Percentiles rank a stretch among this genome's conserved stretches.
Evolutionary conservation across 2,797 vertebrate genomes (phyloP).

Genomic region (Eulemur coronatus): DNA sequence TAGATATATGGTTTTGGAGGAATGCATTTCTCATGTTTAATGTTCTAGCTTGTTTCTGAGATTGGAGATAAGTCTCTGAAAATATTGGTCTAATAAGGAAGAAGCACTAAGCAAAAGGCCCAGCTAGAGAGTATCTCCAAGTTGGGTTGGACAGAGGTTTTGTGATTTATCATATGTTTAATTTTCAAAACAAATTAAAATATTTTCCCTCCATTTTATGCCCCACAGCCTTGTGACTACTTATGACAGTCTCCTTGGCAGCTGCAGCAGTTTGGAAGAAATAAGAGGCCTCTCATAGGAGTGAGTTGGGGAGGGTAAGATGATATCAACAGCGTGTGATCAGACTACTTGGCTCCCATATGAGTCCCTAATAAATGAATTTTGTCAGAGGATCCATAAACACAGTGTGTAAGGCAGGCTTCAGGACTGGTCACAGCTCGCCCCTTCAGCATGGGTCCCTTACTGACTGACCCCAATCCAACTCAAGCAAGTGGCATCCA

Average conservation of each 20-base stretch:
- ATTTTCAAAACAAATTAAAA: conserved; percentile 77
- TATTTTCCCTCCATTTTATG: conserved; percentile 66
- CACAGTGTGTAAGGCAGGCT: conserved; percentile 45
- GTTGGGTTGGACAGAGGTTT: conserved; percentile 49
- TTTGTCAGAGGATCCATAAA: conserved; percentile 67
- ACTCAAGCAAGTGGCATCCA: conserved; percentile 41
- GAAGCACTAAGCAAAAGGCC: conserved; percentile 65
- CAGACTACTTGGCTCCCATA: conserved; percentile 27
- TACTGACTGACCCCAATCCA: conserved; percentile 31
- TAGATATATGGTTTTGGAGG: conserved; percentile 65
- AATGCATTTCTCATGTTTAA: conserved; percentile 54
- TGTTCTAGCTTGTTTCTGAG: conserved; percentile 59
- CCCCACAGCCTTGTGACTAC: conserved; percentile 58
- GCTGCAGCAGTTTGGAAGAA: conserved; percentile 66
- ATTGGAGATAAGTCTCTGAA: conserved; percentile 65
- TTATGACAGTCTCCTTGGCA: conserved; percentile 63
- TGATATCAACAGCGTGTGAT: conserved; percentile 66
- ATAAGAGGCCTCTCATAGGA: conserved; percentile 60
- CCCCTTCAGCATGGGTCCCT: neutral
- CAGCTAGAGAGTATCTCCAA: conserved; percentile 44
- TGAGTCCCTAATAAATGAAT: conserved; percentile 62
- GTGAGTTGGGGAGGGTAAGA: conserved; percentile 53
- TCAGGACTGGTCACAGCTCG: neutral
- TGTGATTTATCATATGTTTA: conserved; percentile 78
- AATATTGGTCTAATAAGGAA: conserved; percentile 71